phyloP scores from a whole-genome alignment of 92 coral and sea anemone species.

The Epizoanthus ramosus region DNA sequence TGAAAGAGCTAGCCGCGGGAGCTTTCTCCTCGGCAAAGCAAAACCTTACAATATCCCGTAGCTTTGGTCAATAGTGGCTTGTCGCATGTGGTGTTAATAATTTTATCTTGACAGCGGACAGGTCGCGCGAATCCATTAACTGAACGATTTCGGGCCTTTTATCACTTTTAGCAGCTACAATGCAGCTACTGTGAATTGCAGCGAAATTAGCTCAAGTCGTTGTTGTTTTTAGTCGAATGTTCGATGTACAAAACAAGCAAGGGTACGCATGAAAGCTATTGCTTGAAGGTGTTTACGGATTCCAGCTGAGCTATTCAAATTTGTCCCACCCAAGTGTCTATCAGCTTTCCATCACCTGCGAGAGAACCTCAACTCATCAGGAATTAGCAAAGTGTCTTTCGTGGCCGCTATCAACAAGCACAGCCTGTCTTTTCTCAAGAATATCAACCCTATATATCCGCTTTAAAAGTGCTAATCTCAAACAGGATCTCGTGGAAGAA shows the following conservation, averaged over 20 bases:
- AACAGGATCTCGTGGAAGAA: slow-evolving; percentile 42
- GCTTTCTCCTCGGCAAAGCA: slow-evolving; percentile 63
- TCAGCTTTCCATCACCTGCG: slow-evolving; percentile 92
- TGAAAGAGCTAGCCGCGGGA: slow-evolving; percentile 63
- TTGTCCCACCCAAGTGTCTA: slow-evolving; percentile 87
- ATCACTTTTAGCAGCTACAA: slow-evolving; percentile 2
- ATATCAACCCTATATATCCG: slow-evolving; percentile 52
- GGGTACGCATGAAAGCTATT: slow-evolving; percentile 75
- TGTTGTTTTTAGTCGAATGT: slow-evolving; percentile 37
- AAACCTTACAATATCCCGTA: slow-evolving; percentile 83
- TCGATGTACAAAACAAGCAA: slow-evolving; percentile 39
- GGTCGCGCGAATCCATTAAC: slow-evolving; percentile 22
- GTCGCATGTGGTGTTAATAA: slow-evolving; percentile 81
- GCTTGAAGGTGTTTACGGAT: slow-evolving; percentile 91
- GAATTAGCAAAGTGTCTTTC: slow-evolving; percentile 56
- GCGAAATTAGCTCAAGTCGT: slow-evolving; percentile 6
- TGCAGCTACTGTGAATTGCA: slow-evolving; percentile 19
- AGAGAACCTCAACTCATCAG: slow-evolving; percentile 67
- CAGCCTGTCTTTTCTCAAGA: slow-evolving; percentile 72
- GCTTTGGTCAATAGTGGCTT: slow-evolving; percentile 74
- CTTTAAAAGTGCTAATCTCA: slow-evolving; percentile 36
- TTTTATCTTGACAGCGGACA: slow-evolving; percentile 64
- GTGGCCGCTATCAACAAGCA: slow-evolving; percentile 51
- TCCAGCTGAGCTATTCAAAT: slow-evolving; percentile 93
- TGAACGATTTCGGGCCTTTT: slow-evolving; percentile 5